Conservation (phyloP, 2,797 vertebrate genomes). For the Artibeus lituratus region DNA sequence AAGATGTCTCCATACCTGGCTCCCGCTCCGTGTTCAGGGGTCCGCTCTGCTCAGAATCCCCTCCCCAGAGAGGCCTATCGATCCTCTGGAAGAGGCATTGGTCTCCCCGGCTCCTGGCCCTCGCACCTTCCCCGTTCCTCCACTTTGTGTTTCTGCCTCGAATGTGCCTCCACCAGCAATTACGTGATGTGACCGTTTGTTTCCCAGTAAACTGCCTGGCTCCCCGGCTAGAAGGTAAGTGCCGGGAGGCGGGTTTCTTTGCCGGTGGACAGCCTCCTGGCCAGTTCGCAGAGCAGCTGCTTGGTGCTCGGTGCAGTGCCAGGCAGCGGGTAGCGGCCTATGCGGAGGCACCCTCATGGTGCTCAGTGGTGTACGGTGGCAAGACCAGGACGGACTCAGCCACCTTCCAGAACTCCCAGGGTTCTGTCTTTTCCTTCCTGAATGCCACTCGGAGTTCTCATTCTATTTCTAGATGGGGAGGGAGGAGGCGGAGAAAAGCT, state of each 20-base stretch:
- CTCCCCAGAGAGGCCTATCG: not conserved
- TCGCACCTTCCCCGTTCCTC: rapidly evolving
- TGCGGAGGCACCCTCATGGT: not conserved
- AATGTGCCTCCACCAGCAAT: not conserved
- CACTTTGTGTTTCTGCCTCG: not conserved
- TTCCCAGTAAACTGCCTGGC: not conserved
- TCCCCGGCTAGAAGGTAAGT: not conserved
- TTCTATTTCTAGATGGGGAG: not conserved
- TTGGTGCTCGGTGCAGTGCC: rapidly evolving
- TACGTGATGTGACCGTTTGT: rapidly evolving
- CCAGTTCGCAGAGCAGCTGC: rapidly evolving
- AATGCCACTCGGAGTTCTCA: not conserved
- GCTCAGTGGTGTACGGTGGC: rapidly evolving
- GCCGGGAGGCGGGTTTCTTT: rapidly evolving
- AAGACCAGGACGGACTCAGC: not conserved
- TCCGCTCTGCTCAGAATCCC: not conserved
- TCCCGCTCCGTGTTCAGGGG: not conserved
- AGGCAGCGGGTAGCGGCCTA: not conserved
- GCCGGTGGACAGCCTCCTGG: rapidly evolving
- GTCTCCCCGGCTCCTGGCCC: too few relatives aligned
- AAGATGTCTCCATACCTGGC: not conserved
- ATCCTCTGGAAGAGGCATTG: not conserved
- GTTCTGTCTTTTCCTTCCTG: not conserved
- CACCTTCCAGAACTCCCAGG: rapidly evolving
- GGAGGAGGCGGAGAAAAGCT: not conserved